Percentiles rank a stretch among this genome's conserved stretches.
Conservation (phyloP, 2,113 vertebrate genomes). For the Cryptotis parvus region DNA sequence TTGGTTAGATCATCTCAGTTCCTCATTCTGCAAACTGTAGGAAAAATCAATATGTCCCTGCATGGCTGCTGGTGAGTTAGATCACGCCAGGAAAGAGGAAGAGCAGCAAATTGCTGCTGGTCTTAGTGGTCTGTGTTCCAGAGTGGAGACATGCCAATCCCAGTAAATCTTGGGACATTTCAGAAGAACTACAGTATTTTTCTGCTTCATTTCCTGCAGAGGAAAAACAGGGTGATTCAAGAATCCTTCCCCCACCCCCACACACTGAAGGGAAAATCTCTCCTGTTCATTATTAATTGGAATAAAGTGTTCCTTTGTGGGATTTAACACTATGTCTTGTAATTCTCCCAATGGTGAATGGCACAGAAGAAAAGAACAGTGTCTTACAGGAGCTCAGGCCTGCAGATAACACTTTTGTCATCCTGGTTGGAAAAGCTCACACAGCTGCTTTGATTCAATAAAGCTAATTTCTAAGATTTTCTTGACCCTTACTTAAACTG, state of each 20-base stretch:
- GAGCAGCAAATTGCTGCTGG: neutral
- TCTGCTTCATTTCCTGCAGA: constrained; percentile 66
- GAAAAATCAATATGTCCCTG: constrained; percentile 34
- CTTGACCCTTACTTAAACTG: constrained; percentile 76
- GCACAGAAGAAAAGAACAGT: constrained; percentile 63
- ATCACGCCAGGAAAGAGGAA: neutral
- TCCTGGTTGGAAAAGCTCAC: constrained; percentile 63
- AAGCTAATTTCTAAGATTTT: constrained; percentile 72
- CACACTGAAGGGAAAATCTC: constrained; percentile 43
- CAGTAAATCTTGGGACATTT: constrained; percentile 68
- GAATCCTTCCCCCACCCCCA: too few relatives aligned
- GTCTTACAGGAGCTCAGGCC: neutral
- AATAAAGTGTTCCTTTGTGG: constrained; percentile 15
- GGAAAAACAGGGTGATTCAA: constrained; percentile 65
- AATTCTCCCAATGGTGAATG: constrained; percentile 36
- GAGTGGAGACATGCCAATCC: constrained; percentile 48
- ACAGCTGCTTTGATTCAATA: constrained; percentile 77
- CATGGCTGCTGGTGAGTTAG: neutral
- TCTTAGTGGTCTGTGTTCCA: neutral
- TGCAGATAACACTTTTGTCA: constrained; percentile 23
- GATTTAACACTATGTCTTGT: neutral
- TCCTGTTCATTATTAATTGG: constrained; percentile 72
- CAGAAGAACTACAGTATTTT: constrained; percentile 66
- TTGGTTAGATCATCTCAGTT: neutral
- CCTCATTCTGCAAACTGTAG: neutral